Evolutionary conservation across 2,113 vertebrate species (phyloP), one percentile per base, ranked within the genome.

Genomic region (Hypomesus transpacificus): DNA sequence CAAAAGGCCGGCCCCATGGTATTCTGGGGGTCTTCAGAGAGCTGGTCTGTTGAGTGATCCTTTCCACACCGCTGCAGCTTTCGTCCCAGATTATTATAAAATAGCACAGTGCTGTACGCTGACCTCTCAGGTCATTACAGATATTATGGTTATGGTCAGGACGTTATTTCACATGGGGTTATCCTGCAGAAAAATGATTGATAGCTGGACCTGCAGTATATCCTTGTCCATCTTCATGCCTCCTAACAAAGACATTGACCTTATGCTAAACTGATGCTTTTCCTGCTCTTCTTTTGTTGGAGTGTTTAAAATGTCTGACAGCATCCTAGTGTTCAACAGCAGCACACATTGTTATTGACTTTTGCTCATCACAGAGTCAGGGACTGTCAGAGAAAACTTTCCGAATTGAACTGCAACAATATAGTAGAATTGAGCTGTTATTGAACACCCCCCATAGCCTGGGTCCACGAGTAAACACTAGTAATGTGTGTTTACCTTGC

Each of bases 61-160:
- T 81, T 80, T 76, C 56, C 31, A 68, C 69, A 73, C 68, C 14
- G 16, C 51, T 13, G 2, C 63, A 54, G 69, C 62, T 66, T 18
- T 70, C 76, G 79, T 75, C 76, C 76, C 77, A 76, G 71, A 80
- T 84, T 76, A 63, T 77, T 28, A 18, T 63, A 18, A 7, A 14
- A 63, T n/a, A 63, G 28, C 61, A 63, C 26, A 31, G 59, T 16
- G 22, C 14, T 16, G 59, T 61, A 46, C 9, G 13, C 39, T 46
- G 39, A 46, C 39, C 39, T 46, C 39, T 46, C 39, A 46, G 39
- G 39, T 46, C 39, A 46, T 46, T 46, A 46, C 39, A 46, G 9
- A 13, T 9, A 46, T 46, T 5, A 46, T 46, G 39, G 39, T 46
- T 13, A 46, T 46, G 39, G 39, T 46, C 39, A 46, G 39, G 39